A percentile compares a stretch with the other conserved stretches of the same genome.
Conservation (phyloP, 1,140 invertebrate species). For the Prorops nasuta region DNA sequence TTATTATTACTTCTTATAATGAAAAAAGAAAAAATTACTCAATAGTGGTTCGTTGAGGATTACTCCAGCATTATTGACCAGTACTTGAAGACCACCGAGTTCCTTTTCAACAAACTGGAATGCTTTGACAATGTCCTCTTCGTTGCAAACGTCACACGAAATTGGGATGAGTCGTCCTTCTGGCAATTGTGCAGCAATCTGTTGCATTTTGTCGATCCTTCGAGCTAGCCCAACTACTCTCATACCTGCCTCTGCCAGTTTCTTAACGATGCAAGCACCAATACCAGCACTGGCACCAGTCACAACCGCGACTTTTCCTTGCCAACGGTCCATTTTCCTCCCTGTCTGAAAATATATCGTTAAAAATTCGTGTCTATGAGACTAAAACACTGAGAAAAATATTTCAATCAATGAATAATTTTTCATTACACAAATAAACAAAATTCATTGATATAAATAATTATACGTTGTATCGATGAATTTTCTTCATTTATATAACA, state of each 20-base stretch:
- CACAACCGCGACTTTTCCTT: constrained; percentile 66
- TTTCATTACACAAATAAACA: not conserved
- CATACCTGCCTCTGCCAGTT: constrained; percentile 63
- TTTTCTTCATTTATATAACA: too few species aligned
- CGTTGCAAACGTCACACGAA: constrained; percentile 63
- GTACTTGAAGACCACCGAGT: constrained; percentile 64
- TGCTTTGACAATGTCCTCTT: constrained; percentile 62
- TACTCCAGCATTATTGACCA: constrained; percentile 69
- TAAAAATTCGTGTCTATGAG: not conserved
- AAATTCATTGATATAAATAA: not conserved
- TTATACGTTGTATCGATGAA: not conserved
- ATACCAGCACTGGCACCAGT: constrained; percentile 74
- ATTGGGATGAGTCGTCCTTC: constrained; percentile 43
- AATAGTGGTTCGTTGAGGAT: not conserved
- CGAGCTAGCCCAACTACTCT: constrained; percentile 62
- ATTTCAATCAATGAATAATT: not conserved
- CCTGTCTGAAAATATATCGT: not conserved
- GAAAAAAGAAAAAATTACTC: not conserved
- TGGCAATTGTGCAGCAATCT: constrained; percentile 23
- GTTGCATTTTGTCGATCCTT: constrained; percentile 54
- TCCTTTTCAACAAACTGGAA: constrained; percentile 62
- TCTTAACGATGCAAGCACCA: constrained; percentile 60
- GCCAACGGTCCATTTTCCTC: constrained; percentile 67
- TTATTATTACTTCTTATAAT: not conserved
- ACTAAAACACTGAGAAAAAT: not conserved